Base-by-base conservation (phyloP, 2,888 invertebrate genomes). In the Proisotoma minuta region DNA sequence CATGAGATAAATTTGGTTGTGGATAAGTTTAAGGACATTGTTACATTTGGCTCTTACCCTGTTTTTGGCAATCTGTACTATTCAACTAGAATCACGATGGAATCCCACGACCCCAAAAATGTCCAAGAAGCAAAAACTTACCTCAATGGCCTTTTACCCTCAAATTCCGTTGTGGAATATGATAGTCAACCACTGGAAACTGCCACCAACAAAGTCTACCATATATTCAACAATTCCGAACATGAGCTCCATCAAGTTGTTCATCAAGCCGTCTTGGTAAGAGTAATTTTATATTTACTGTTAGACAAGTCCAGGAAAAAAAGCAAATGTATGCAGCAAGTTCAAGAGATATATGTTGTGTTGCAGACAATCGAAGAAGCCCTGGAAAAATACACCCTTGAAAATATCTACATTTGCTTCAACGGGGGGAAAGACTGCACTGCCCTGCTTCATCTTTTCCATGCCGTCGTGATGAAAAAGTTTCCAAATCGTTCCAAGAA, bases 391-490 rank as follows among this genome's bases (percentile, higher is more conserved):
- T 91, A 85, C 77, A 81, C 84, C n/a, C 77, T 86, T 22, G 82
- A 87, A 59, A 87, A 92, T 78, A 81, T 94, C 18, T 92, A 93
- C 75, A 77, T 99, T 28, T 89, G 94, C 26, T 99, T 98, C 78
- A 99, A 99, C 77, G 99, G 99, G 2, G 99, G 99, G 1, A 99
- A 99, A 81, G 99, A 99, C 80, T 98, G 98, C 77, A 97, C 97
- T 0, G 92, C 88, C 0, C 81, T 98, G 15, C 80, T 99, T 39
- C 88, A 92, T 77, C 77, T 93, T 66, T 78, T 82, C 12, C 78
- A 83, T 70, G 80, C 82, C 1, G 80, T 84, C 12, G 75, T 82
- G 24, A 75, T 68, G 10, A 69, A 63, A 57, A 76, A 75, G 62
- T 75, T 64, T 60, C 77, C 76, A 20, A 72, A 66, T 28, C 43